Percentiles rank a stretch among this genome's conserved stretches.
These are phyloP conservation scores for Lithosia quadra DNA, from an alignment of 2,888 invertebrate genomes.

Conservation along the genomic window DNA sequence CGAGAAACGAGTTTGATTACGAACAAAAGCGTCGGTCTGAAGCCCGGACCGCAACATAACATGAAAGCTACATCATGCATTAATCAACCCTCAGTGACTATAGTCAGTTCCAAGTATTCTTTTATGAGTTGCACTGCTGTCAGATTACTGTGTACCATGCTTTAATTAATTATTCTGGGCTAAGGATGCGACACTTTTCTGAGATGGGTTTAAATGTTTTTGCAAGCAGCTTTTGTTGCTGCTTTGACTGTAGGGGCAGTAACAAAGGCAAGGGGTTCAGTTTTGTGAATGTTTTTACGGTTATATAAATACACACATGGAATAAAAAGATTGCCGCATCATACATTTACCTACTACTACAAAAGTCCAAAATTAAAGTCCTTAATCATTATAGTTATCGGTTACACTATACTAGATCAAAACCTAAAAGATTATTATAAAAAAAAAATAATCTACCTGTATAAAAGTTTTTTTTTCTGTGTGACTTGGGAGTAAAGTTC, in stretches of 20 bases:
- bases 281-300: background rate
- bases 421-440: background rate
- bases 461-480: background rate
- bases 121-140: slow-evolving; percentile 38
- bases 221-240: slow-evolving; percentile 21
- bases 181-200: slow-evolving; percentile 42
- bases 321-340: background rate
- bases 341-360: background rate
- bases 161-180: slow-evolving; percentile 46
- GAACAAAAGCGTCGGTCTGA: slow-evolving; percentile 28
- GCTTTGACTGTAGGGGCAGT: background rate
- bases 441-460: too few species aligned
- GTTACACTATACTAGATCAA: background rate
- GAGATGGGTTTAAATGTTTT: slow-evolving; percentile 36
- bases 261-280: background rate
- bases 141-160: slow-evolving; percentile 38
- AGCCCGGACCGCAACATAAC: slow-evolving; percentile 18
- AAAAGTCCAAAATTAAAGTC: background rate
- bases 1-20: slow-evolving; percentile 32
- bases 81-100: slow-evolving; percentile 42
- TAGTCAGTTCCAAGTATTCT: slow-evolving; percentile 42
- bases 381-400: too few species aligned
- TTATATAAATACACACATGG: background rate
- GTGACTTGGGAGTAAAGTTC: background rate
- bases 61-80: slow-evolving; percentile 39